A percentile compares a stretch with the other conserved stretches of the same genome.
Conservation (phyloP, 2,888 invertebrate species). For the Pyrochroa serraticornis region DNA sequence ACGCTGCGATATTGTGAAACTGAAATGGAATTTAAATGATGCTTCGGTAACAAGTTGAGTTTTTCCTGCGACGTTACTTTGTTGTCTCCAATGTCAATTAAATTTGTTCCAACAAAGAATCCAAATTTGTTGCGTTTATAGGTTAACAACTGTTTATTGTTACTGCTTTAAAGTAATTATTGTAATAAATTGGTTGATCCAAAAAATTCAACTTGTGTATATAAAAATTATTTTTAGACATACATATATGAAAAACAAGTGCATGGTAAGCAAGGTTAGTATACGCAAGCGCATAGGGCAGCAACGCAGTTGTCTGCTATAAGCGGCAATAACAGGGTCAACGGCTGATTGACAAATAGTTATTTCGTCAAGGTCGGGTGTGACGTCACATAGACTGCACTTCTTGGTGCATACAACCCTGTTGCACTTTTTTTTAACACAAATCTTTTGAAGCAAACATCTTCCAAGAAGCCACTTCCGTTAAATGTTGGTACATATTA, state of each 20-base stretch:
- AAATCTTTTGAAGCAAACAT: conserved; percentile 14
- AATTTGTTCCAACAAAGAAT: conserved; percentile 6
- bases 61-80: not conserved
- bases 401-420: conserved; percentile 28
- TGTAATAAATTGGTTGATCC: not conserved
- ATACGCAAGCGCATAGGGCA: conserved; percentile 32
- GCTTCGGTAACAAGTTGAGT: conserved; percentile 1
- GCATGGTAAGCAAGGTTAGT: conserved; percentile 39
- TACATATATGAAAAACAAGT: conserved; percentile 34
- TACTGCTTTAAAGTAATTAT: not conserved
- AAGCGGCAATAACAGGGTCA: conserved; percentile 55
- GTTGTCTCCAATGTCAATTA: conserved; percentile 4
- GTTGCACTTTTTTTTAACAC: conserved; percentile 13
- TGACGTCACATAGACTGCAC: conserved; percentile 49
- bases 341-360: conserved; percentile 57
- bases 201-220: conserved; percentile 11
- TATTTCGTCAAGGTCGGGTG: conserved; percentile 55
- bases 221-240: conserved; percentile 32
- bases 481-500: not conserved
- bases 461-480: not conserved
- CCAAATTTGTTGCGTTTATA: too few relatives aligned
- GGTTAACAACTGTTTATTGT: too few relatives aligned
- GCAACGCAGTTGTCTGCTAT: conserved; percentile 38
- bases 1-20: conserved; percentile 4
- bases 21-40: conserved; percentile 4